phyloP scores from a whole-genome alignment of 2,888 invertebrate species.

The Drosophila mercatorum region DNA sequence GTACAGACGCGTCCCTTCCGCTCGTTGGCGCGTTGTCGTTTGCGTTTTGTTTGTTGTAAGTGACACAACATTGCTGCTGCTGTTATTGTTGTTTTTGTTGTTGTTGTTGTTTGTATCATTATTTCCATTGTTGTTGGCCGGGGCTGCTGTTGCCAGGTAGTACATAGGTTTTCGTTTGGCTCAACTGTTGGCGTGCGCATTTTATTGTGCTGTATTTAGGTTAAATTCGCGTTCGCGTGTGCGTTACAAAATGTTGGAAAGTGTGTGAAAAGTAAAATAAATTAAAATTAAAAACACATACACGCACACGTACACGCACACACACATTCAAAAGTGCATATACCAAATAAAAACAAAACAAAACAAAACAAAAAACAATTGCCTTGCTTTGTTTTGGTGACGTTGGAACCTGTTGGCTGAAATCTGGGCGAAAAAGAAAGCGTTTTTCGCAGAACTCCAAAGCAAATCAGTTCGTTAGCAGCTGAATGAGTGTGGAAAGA shows the following conservation, averaged over 20 bases:
- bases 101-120: conserved; percentile 1
- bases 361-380: conserved; percentile 37
- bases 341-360: conserved; percentile 11
- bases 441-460: conserved; percentile 14
- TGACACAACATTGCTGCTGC: conserved; percentile 24
- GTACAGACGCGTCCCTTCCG: conserved; percentile 62
- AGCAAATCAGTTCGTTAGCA: not conserved
- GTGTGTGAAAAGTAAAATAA: conserved; percentile 70
- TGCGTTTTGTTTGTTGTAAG: conserved; percentile 54
- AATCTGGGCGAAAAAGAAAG: conserved; percentile 71
- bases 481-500: conserved; percentile 9
- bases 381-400: conserved; percentile 48
- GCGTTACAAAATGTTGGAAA: conserved; percentile 77
- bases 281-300: conserved; percentile 24
- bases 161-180: conserved; percentile 45
- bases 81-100: not conserved
- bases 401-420: conserved; percentile 55
- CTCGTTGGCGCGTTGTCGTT: conserved; percentile 58
- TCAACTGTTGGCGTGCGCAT: conserved; percentile 57
- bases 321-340: not conserved
- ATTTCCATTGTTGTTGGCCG: conserved; percentile 19
- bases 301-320: not conserved
- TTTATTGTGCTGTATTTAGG: conserved; percentile 69
- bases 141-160: conserved; percentile 49
- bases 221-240: conserved; percentile 79